These are phyloP conservation scores for Oxyteleia sp. DNA, from an alignment of 2,888 invertebrate genomes.

Conservation along the genomic window DNA sequence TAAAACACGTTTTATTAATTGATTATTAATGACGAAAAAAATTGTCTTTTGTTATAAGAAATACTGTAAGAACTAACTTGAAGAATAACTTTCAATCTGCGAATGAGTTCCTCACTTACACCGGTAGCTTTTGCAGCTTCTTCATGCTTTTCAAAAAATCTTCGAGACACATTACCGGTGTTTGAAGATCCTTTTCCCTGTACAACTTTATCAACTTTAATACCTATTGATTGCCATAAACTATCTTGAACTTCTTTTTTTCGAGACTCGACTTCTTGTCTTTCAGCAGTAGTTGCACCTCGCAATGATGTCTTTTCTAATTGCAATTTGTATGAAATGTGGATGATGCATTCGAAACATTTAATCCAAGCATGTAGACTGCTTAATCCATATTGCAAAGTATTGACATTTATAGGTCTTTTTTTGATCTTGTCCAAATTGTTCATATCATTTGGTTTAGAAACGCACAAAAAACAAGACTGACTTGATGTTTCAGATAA, in stretches of 20 bases:
- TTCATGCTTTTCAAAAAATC: constrained; percentile 31
- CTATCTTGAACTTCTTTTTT: constrained; percentile 13
- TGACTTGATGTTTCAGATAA: constrained; percentile 32
- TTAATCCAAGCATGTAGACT: constrained; percentile 43
- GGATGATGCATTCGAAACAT: constrained; percentile 22
- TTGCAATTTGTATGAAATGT: constrained; percentile 30
- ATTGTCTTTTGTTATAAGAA: no score
- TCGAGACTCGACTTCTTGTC: constrained; percentile 5
- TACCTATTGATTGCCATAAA: constrained; percentile 15
- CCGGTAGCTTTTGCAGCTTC: constrained; percentile 25
- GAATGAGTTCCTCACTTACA: constrained; percentile 10
- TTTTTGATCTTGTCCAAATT: constrained; percentile 25
- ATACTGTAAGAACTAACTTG: background rate
- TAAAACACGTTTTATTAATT: no score
- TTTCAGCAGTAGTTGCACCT: constrained; percentile 4
- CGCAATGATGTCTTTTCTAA: constrained; percentile 9
- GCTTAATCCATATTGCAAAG: constrained; percentile 26
- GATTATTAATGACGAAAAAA: no score
- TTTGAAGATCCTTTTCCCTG: constrained; percentile 42
- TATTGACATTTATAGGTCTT: background rate
- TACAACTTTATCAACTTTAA: constrained; percentile 47
- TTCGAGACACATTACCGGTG: constrained; percentile 31
- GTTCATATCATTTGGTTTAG: constrained; percentile 53
- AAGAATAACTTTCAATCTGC: constrained; percentile 22
- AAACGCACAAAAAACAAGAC: constrained; percentile 28